Conservation (phyloP, 2,888 invertebrate genomes). For the Branchipolynoe longqiensis region DNA sequence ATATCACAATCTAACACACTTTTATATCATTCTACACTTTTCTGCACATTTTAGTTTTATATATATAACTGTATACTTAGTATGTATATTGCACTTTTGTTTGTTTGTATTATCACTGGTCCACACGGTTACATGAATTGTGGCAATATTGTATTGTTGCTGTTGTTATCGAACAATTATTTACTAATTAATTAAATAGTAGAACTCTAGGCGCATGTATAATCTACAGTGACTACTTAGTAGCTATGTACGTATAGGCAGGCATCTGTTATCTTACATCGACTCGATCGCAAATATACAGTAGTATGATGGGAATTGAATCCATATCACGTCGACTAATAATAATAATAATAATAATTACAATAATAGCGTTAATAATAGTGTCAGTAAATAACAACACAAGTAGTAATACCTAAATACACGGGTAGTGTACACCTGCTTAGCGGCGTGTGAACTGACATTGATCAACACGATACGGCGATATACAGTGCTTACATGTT, state of each 20-base stretch:
- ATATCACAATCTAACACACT: conserved; percentile 28
- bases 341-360: not conserved
- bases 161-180: too few species aligned
- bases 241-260: not conserved
- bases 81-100: conserved; percentile 40
- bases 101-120: conserved; percentile 51
- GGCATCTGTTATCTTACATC: not conserved
- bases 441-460: conserved; percentile 3
- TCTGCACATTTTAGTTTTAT: conserved; percentile 42
- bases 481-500: not conserved
- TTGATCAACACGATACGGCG: conserved; percentile 31
- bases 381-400: conserved; percentile 33
- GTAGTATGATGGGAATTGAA: not conserved
- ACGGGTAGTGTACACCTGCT: conserved; percentile 17
- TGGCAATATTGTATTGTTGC: conserved; percentile 25
- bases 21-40: conserved; percentile 13
- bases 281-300: conserved; percentile 48
- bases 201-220: conserved; percentile 9
- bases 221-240: conserved; percentile 27
- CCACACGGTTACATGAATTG: conserved; percentile 18
- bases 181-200: too few species aligned
- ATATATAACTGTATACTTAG: not conserved
- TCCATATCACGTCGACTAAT: not conserved
- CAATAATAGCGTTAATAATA: conserved; percentile 24
- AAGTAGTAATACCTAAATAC: conserved; percentile 40